Percentiles rank a stretch among this genome's conserved stretches.
phyloP scores from a whole-genome alignment of 2,797 vertebrate genomes.

The Gallirallus australis region DNA sequence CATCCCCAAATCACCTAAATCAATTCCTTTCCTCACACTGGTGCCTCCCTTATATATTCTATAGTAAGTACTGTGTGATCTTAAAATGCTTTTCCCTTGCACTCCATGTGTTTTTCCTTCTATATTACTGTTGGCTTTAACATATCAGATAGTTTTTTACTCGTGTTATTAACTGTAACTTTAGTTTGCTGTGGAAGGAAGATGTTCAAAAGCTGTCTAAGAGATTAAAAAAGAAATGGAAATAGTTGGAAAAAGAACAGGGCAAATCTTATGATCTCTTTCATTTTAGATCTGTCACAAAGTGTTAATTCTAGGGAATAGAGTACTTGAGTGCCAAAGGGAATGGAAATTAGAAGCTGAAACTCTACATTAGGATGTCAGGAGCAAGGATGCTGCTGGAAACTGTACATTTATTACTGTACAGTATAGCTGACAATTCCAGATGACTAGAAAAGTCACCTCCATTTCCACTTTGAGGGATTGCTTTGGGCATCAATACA shows the following conservation, averaged over 20 bases:
- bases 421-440: background rate
- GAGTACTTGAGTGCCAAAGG: background rate
- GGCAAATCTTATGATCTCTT: background rate
- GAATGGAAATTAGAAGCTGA: conserved; percentile 19
- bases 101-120: background rate
- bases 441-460: conserved; percentile 18
- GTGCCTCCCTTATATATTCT: background rate
- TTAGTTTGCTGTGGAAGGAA: background rate
- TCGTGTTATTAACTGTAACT: background rate
- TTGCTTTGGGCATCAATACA: conserved; percentile 46
- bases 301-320: background rate
- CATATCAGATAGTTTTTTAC: background rate
- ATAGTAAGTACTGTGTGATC: background rate
- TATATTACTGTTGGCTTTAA: background rate
- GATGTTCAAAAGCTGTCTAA: background rate
- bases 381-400: background rate
- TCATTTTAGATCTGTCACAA: background rate
- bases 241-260: background rate
- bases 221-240: background rate
- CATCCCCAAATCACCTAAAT: background rate
- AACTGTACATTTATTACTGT: conserved; percentile 15
- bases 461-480: background rate
- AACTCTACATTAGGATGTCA: background rate
- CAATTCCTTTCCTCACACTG: background rate
- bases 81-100: background rate